These are phyloP conservation scores for Trachemys scripta DNA, from an alignment of 2,113 vertebrate species.

Conservation along the genomic window DNA sequence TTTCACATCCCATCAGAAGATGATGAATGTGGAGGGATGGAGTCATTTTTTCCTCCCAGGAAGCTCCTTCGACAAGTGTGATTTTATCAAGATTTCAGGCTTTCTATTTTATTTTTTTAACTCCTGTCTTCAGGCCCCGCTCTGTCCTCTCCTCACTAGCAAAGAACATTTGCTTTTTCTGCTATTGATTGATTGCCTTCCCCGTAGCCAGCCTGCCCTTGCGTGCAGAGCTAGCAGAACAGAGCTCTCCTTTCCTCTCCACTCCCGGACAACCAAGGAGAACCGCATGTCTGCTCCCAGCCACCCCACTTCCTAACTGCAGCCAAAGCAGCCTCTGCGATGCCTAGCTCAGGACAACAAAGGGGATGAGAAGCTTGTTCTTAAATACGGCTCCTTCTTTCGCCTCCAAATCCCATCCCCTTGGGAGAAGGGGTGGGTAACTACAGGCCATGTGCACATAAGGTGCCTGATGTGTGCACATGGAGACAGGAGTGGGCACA, in stretches of 20 bases:
- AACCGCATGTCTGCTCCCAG: fast-evolving
- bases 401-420: no score
- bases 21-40: constrained; percentile 1
- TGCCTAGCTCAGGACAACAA: neutral
- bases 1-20: constrained; percentile 22
- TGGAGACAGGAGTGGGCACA: no score
- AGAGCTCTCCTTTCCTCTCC: neutral
- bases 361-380: no score
- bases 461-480: neutral
- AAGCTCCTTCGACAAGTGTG: constrained; percentile 60
- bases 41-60: constrained; percentile 25
- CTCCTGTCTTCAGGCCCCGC: neutral
- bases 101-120: constrained; percentile 54
- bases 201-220: fast-evolving
- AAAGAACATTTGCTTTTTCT: fast-evolving
- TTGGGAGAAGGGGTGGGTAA: no score
- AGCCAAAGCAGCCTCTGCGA: fast-evolving
- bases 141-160: neutral
- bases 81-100: constrained; percentile 67
- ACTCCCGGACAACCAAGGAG: fast-evolving
- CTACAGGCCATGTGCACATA: no score
- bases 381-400: no score
- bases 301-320: neutral
- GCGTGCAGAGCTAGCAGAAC: neutral
- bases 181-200: neutral